Evolutionary conservation across 2,888 invertebrate genomes (phyloP).

Genomic region (Torymus texanus): DNA sequence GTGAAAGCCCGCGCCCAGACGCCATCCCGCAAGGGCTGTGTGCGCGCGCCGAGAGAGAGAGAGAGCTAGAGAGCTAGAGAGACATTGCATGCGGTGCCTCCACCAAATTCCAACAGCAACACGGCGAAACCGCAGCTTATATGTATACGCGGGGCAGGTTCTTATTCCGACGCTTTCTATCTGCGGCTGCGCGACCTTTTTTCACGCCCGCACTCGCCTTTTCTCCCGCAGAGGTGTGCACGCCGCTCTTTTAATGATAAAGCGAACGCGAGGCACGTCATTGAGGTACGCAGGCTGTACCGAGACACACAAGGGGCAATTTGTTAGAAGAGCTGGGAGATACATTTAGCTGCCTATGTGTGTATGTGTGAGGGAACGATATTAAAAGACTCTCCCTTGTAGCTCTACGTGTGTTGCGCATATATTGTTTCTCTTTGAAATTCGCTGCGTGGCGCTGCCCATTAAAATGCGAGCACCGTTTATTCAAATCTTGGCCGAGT

Average conservation of each 20-base stretch:
- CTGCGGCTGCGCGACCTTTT: background rate
- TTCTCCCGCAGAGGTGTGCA: background rate
- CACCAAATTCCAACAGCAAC: too few relatives aligned
- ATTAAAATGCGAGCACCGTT: slow-evolving; percentile 20
- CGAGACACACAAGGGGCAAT: slow-evolving; percentile 29
- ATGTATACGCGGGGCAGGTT: background rate
- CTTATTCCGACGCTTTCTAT: background rate
- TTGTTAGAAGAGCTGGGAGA: slow-evolving; percentile 19
- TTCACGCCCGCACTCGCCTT: background rate
- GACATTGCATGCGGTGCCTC: background rate
- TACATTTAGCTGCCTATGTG: too few relatives aligned
- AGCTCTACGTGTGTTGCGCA: too few relatives aligned
- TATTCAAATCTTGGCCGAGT: slow-evolving; percentile 12
- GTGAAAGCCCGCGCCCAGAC: slow-evolving; percentile 12
- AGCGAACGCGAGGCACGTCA: background rate
- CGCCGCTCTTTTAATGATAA: slow-evolving; percentile 26
- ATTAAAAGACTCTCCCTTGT: too few relatives aligned
- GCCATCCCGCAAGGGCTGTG: too few relatives aligned
- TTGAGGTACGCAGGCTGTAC: background rate
- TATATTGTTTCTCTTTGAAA: slow-evolving; percentile 10
- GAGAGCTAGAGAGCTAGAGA: background rate
- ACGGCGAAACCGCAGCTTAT: too few relatives aligned
- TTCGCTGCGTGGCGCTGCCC: background rate
- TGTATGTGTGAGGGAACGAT: too few relatives aligned
- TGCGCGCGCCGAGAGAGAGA: background rate